A percentile compares a stretch with the other conserved stretches of the same genome.
These are phyloP conservation scores for Elysia chlorotica DNA, from an alignment of 1,140 invertebrate genomes.

Conservation along the genomic window DNA sequence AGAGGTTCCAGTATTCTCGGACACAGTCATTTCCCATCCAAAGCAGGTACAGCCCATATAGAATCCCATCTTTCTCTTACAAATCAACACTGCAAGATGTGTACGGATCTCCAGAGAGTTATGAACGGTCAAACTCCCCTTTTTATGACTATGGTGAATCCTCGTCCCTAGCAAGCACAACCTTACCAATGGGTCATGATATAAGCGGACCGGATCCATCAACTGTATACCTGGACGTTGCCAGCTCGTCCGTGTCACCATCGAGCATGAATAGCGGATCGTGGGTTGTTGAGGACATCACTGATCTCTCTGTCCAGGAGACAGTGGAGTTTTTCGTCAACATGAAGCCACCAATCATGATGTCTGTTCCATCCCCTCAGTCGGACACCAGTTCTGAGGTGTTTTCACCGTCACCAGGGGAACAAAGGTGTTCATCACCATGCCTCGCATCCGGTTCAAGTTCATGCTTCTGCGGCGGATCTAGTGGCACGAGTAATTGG, in stretches of 20 bases:
- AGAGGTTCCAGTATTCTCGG: background rate
- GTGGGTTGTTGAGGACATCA: slow-evolving; percentile 15
- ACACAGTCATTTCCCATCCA: background rate
- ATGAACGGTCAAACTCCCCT: background rate
- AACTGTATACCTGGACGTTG: slow-evolving; percentile 4
- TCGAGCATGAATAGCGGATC: no score
- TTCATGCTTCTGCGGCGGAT: background rate
- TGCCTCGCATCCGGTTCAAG: background rate
- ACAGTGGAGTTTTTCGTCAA: slow-evolving; percentile 20
- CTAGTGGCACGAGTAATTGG: no score
- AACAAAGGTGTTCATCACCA: slow-evolving; percentile 1
- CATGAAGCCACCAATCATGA: slow-evolving; percentile 16
- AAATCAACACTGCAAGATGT: background rate
- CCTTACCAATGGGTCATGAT: slow-evolving; percentile 8
- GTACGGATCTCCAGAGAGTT: slow-evolving; percentile 6
- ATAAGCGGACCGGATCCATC: slow-evolving; percentile 3
- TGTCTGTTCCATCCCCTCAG: background rate
- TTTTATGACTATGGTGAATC: slow-evolving; percentile 2
- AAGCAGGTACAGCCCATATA: slow-evolving; percentile 9
- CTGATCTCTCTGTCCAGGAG: slow-evolving; percentile 16
- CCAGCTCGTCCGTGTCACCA: no score
- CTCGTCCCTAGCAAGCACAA: background rate
- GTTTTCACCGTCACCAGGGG: background rate
- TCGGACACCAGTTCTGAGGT: background rate
- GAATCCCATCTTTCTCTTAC: background rate